A percentile compares a stretch with the other conserved stretches of the same genome.
Conservation (phyloP, 2,888 invertebrate species). For the Pammene fasciana region DNA sequence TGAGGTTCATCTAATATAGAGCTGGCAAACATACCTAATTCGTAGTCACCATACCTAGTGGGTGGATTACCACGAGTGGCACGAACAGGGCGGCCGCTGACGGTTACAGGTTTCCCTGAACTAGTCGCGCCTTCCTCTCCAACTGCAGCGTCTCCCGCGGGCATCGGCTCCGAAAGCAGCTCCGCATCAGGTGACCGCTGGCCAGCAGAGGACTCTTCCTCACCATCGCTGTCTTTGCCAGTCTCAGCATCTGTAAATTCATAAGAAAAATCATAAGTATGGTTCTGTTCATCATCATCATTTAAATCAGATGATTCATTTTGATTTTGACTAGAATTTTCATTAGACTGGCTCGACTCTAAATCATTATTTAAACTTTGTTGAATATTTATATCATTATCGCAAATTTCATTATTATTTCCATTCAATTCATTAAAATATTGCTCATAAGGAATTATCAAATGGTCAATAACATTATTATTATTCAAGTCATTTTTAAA, state of each 20-base stretch:
- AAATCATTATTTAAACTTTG: not conserved
- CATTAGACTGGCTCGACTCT: constrained; percentile 10
- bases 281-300: constrained; percentile 9
- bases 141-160: constrained; percentile 10
- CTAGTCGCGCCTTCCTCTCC: constrained; percentile 22
- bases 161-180: no score
- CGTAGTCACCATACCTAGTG: constrained; percentile 22
- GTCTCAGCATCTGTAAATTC: constrained; percentile 27
- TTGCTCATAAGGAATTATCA: constrained; percentile 7
- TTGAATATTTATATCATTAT: constrained; percentile 10
- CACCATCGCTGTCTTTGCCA: constrained; percentile 13
- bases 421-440: constrained; percentile 18
- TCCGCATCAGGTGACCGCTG: not conserved
- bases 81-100: constrained; percentile 9
- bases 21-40: constrained; percentile 17
- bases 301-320: not conserved
- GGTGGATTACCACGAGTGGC: constrained; percentile 24
- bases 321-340: constrained; percentile 10
- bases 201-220: constrained; percentile 9
- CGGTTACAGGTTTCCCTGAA: constrained; percentile 8
- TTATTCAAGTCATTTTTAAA: constrained; percentile 9
- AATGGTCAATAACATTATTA: constrained; percentile 1
- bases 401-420: constrained; percentile 3
- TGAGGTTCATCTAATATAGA: constrained; percentile 25
- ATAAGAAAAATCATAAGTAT: constrained; percentile 20